Evolutionary conservation across 2,888 invertebrate genomes (phyloP).

Genomic region (Xestia rhomboidea): DNA sequence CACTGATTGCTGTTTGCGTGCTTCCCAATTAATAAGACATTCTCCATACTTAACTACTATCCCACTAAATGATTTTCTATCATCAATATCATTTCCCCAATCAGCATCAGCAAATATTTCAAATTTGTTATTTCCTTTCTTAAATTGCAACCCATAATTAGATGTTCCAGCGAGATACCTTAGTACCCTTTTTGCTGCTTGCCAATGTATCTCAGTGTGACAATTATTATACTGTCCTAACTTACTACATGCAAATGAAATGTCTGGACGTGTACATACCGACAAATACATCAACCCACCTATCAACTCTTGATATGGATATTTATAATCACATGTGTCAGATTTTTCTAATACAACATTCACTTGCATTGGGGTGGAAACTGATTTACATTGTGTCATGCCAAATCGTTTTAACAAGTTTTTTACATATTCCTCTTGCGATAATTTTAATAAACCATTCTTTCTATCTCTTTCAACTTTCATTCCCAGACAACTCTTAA

Average conservation of each 20-base stretch:
- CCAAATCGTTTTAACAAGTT: background rate
- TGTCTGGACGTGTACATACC: constrained; percentile 8
- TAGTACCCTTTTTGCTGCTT: constrained; percentile 2
- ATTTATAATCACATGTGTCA: background rate
- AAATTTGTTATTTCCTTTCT: constrained; percentile 1
- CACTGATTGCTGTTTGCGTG: constrained; percentile 13
- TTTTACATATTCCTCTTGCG: background rate
- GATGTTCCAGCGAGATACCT: constrained; percentile 2
- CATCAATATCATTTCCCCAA: constrained; percentile 8
- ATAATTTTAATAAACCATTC: constrained; percentile 3
- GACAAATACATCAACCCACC: constrained; percentile 14
- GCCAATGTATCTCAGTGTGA: constrained; percentile 5
- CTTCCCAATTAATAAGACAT: constrained; percentile 9
- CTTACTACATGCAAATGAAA: constrained; percentile 10
- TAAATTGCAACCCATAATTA: constrained; percentile 13
- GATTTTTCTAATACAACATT: constrained; percentile 12
- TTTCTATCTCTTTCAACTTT: constrained; percentile 12
- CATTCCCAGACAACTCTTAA: constrained; percentile 5
- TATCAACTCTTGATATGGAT: constrained; percentile 11
- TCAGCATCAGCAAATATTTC: constrained; percentile 10
- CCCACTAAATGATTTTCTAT: constrained; percentile 13
- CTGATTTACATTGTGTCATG: background rate
- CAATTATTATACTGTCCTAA: constrained; percentile 4
- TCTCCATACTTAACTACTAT: background rate
- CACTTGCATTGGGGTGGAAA: constrained; percentile 12